Evolutionary conservation across 2,113 vertebrate genomes (phyloP).

Genomic region (Nestor notabilis): DNA sequence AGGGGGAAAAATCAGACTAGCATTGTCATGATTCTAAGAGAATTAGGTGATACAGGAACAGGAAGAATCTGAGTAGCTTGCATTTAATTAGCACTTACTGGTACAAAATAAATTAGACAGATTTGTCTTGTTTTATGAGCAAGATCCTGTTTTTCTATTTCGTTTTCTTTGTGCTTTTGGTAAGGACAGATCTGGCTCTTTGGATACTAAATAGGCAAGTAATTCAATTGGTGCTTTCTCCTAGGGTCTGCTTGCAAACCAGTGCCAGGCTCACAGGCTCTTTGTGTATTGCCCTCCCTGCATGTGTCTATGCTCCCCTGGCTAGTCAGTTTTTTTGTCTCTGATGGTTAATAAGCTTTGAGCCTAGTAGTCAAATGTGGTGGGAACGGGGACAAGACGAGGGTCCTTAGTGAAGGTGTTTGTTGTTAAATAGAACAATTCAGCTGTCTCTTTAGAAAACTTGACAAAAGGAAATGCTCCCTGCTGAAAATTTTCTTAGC

Average conservation of each 20-base stretch:
- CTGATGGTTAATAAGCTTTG: conserved; percentile 91
- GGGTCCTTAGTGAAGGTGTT: conserved; percentile 97
- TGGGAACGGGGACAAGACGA: conserved; percentile 96
- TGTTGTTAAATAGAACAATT: conserved; percentile 99
- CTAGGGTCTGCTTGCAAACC: conserved; percentile 85
- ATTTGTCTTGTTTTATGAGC: conserved; percentile 93
- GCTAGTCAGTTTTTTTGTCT: conserved; percentile 92
- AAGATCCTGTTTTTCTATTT: conserved; percentile 93
- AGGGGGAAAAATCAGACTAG: conserved; percentile 84
- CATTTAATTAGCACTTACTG: conserved; percentile 92
- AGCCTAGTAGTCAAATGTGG: conserved; percentile 92
- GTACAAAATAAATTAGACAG: conserved; percentile 87
- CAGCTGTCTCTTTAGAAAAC: conserved; percentile 96
- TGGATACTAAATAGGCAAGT: conserved; percentile 91
- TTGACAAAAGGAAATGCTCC: conserved; percentile 98
- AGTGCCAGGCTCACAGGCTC: conserved; percentile 86
- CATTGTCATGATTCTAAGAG: conserved; percentile 83
- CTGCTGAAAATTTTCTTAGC: conserved; percentile 97
- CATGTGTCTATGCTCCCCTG: conserved; percentile 87
- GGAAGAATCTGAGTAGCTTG: conserved; percentile 86
- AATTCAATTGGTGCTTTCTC: conserved; percentile 90
- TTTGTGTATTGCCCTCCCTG: conserved; percentile 84
- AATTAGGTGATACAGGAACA: conserved; percentile 85
- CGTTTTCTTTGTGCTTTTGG: conserved; percentile 89
- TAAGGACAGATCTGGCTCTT: conserved; percentile 91